Percentiles rank a stretch among this genome's conserved stretches.
phyloP scores from a whole-genome alignment of 1,140 invertebrate genomes.

The Paracyclopina nana region DNA sequence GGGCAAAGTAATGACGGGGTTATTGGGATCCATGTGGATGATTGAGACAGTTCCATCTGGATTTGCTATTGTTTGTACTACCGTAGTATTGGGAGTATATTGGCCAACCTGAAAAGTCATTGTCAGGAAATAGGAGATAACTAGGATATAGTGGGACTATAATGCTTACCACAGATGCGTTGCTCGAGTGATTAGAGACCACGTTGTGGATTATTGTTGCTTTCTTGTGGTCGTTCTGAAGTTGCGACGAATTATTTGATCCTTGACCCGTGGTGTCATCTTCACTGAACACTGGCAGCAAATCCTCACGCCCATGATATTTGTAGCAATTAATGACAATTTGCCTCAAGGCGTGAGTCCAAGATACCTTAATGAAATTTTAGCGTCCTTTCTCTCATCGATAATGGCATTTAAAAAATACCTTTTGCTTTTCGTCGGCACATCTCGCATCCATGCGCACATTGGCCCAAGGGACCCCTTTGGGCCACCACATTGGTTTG shows the following conservation, averaged over 20 bases:
- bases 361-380: too few species aligned
- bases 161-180: not conserved
- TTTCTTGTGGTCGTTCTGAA: too few species aligned
- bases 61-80: conserved; percentile 86
- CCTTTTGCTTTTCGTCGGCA: conserved; percentile 92
- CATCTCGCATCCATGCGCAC: conserved; percentile 87
- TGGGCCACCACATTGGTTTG: conserved; percentile 89
- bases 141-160: not conserved
- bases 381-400: too few species aligned
- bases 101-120: not conserved
- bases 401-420: too few species aligned
- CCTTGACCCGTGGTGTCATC: too few species aligned
- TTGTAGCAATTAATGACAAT: conserved; percentile 97
- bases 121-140: not conserved
- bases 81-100: conserved; percentile 24
- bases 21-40: conserved; percentile 84
- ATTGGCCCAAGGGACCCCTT: conserved; percentile 90
- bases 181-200: conserved; percentile 24
- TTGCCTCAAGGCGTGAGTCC: conserved; percentile 90
- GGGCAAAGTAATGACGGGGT: conserved; percentile 78
- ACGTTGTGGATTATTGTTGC: too few species aligned
- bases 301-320: conserved; percentile 85
- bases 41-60: conserved; percentile 88
- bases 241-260: too few species aligned
- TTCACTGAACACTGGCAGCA: conserved; percentile 78